Percentiles rank a stretch among this genome's conserved stretches.
These are phyloP conservation scores for Helicolenus hilgendorfi DNA, from an alignment of 2,797 vertebrate genomes.

Conservation along the genomic window DNA sequence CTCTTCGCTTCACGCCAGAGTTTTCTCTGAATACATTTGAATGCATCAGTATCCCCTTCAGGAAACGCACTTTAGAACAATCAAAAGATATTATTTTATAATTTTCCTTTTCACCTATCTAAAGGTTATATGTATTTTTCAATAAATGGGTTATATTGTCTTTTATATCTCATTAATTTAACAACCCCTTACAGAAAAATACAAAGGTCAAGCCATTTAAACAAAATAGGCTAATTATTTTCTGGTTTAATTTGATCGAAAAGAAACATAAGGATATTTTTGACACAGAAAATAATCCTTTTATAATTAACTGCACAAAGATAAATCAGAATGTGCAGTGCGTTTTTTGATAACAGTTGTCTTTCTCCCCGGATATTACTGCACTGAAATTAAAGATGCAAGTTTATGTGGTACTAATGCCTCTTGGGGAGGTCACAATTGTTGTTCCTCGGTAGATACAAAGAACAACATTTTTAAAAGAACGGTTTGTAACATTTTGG, in stretches of 20 bases:
- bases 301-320: not conserved
- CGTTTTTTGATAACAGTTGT: not conserved
- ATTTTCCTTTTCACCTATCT: too few relatives aligned
- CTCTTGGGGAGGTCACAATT: not conserved
- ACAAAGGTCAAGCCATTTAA: not conserved
- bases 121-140: not conserved
- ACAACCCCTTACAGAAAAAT: not conserved
- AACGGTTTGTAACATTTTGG: not conserved
- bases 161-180: not conserved
- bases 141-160: not conserved
- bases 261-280: not conserved
- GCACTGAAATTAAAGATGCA: not conserved
- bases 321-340: not conserved
- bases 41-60: conserved; percentile 15
- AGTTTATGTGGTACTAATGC: not conserved
- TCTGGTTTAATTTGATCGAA: not conserved
- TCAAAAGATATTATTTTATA: not conserved
- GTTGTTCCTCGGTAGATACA: not conserved
- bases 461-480: not conserved
- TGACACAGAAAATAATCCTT: not conserved
- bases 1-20: not conserved
- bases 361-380: not conserved
- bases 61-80: not conserved
- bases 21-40: conserved; percentile 38
- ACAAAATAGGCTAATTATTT: not conserved